Conservation (phyloP, 2,113 vertebrate genomes). For the Emberiza fucata region DNA sequence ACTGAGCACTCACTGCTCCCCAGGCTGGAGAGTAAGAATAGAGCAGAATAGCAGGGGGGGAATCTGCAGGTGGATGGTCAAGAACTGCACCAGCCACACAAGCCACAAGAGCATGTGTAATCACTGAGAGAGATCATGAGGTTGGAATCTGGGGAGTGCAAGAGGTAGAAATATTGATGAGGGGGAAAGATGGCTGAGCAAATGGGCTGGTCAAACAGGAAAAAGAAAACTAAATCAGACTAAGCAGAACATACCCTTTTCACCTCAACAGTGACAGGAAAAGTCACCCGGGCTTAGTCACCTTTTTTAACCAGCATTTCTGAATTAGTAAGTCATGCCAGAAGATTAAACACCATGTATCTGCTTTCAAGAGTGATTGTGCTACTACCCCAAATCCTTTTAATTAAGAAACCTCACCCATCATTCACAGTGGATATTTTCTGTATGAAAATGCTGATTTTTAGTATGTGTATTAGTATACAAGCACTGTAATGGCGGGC, state of each 20-base stretch:
- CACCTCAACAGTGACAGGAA: background rate
- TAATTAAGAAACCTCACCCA: background rate
- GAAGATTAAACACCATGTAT: background rate
- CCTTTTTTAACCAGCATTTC: background rate
- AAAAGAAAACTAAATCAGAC: background rate
- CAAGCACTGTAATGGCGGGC: background rate
- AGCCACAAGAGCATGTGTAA: rapidly evolving
- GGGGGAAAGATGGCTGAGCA: background rate
- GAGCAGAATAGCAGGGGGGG: background rate
- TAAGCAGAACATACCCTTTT: background rate
- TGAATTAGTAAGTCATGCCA: background rate
- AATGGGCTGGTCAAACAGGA: background rate
- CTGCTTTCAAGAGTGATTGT: background rate
- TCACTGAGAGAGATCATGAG: background rate
- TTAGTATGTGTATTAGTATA: background rate
- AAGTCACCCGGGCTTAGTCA: background rate
- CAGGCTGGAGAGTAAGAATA: background rate
- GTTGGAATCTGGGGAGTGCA: background rate
- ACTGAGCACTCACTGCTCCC: background rate
- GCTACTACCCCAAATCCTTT: background rate
- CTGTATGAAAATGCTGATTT: background rate
- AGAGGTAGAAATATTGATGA: background rate
- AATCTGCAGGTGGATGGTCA: background rate
- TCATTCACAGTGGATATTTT: background rate
- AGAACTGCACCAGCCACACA: background rate